These are phyloP conservation scores for Nannospalax galili DNA, from an alignment of 2,113 vertebrate species.

Conservation along the genomic window DNA sequence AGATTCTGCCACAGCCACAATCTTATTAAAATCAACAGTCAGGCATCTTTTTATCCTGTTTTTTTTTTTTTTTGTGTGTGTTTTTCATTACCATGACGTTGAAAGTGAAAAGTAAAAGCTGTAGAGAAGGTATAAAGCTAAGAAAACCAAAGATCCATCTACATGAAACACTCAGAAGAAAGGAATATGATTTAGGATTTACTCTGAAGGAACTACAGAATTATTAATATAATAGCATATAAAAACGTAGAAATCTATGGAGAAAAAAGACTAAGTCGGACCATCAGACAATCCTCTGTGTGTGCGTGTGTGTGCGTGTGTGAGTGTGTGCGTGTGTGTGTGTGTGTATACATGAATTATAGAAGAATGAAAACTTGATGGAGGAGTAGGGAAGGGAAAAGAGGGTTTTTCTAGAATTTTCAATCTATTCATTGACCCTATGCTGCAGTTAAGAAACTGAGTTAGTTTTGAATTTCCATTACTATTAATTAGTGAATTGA, in stretches of 20 bases:
- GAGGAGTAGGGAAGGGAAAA: not conserved
- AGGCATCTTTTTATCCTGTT: not conserved
- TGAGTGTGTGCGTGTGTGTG: not conserved
- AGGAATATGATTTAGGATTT: not conserved
- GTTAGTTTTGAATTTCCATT: not conserved
- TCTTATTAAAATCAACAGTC: not conserved
- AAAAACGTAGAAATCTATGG: not conserved
- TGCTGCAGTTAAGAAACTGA: not conserved
- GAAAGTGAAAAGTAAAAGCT: not conserved
- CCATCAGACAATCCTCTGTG: not conserved
- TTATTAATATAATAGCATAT: not conserved
- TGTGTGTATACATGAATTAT: not conserved
- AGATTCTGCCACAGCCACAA: not conserved
- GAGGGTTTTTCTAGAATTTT: not conserved
- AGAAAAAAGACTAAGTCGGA: not conserved
- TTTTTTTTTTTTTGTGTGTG: not conserved
- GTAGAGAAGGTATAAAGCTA: not conserved
- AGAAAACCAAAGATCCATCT: not conserved
- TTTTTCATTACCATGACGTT: not conserved
- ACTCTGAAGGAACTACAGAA: not conserved
- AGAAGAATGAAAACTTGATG: rapidly evolving
- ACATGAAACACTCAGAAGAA: not conserved
- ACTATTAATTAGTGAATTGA: not conserved
- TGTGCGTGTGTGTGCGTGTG: not conserved
- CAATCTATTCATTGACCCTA: not conserved